These are phyloP conservation scores for Gadopsis marmoratus DNA, from an alignment of 2,797 vertebrate species.

Conservation along the genomic window DNA sequence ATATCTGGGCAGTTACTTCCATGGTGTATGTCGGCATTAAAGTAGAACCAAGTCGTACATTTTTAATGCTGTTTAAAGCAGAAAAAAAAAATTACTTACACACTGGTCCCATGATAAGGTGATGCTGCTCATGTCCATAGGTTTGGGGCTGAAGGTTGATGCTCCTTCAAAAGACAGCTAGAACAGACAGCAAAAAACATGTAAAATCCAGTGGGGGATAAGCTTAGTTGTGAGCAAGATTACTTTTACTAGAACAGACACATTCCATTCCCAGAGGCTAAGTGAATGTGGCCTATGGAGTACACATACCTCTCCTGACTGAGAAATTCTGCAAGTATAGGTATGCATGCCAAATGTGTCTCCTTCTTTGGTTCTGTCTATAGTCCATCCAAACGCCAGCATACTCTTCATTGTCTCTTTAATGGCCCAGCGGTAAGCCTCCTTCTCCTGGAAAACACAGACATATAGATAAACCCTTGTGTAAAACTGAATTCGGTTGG, in stretches of 20 bases:
- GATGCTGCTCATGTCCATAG: conserved; percentile 94
- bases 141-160: conserved; percentile 94
- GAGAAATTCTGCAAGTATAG: conserved; percentile 89
- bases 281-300: neutral
- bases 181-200: conserved; percentile 6
- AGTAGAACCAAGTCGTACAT: neutral
- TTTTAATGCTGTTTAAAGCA: neutral
- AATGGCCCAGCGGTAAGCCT: conserved; percentile 93
- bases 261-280: neutral
- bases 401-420: conserved; percentile 96
- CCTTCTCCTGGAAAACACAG: conserved; percentile 90
- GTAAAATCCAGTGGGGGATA: neutral
- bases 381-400: conserved; percentile 94
- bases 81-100: conserved; percentile 82
- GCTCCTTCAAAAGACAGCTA: conserved; percentile 94
- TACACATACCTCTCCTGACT: conserved; percentile 90
- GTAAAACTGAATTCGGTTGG: neutral
- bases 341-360: conserved; percentile 88
- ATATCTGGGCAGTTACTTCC: neutral
- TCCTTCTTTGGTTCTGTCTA: conserved; percentile 92
- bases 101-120: conserved; percentile 93
- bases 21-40: neutral
- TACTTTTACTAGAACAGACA: neutral
- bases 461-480: neutral
- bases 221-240: neutral